Evolutionary conservation across 2,113 vertebrate genomes (phyloP), one percentile per base, ranked within the genome.

Genomic region (Sorex araneus): DNA sequence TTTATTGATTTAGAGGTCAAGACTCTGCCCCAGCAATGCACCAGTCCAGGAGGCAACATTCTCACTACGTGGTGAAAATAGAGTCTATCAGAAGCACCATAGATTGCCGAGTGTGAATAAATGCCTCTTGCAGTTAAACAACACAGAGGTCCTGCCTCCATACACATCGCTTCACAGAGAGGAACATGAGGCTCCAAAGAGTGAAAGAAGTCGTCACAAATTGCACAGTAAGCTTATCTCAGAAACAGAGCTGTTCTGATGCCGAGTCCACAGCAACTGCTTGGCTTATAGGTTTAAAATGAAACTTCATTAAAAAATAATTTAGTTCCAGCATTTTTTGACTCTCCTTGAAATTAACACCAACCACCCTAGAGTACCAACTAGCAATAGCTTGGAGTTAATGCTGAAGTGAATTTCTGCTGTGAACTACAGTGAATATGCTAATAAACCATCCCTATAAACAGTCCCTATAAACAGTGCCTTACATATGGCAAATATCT

Each of bases 241-340:
- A 84, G 34, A 92, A 92, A 74, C 6, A 8, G 4, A 73, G 54
- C 36, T 28, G 6, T 64, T 50, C 40, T 92, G 28, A 92, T 16
- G 54, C 47, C 6, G 9, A 6, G n/a, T 23, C 71, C 73, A 50
- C 43, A 66, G 40, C 27, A 28, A 25, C 21, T 64, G 60, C 18
- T 76, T 76, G 71, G n/a, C 12, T 27, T 77, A 1, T 27, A n/a
- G 4, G 3, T 60, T 83, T 77, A 75, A 93, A 95, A 91, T 78
- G 36, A 84, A 91, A 91, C 28, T 76, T 18, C 77, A 93, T 67
- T 54, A 75, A 60, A 84, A 93, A 60, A 89, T 75, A 34, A 66
- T 57, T 77, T 78, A 84, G 86, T 69, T 73, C 74, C 27, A 81
- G 70, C 34, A 47, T 76, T 30, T 73, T 67, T 67, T 77, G 66